Conservation (phyloP, 1,140 invertebrate species). For the Macrocentrus cingulum region DNA sequence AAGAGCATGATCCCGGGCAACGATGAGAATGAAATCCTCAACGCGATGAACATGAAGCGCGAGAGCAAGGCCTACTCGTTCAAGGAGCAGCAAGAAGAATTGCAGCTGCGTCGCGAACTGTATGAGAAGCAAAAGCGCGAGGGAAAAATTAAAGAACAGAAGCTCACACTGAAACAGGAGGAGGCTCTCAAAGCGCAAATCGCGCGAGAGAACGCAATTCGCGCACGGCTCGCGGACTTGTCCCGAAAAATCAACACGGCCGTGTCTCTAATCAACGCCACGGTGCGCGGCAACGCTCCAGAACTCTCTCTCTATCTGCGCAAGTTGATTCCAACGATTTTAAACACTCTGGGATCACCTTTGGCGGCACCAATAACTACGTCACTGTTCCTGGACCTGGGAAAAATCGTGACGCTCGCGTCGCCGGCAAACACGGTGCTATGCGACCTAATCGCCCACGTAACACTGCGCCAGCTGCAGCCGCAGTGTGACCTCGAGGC, state of each 20-base stretch:
- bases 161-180: slow-evolving; percentile 88
- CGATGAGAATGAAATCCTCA: slow-evolving; percentile 64
- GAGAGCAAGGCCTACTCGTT: slow-evolving; percentile 97
- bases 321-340: slow-evolving; percentile 64
- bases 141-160: slow-evolving; percentile 76
- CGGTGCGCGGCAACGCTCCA: slow-evolving; percentile 63
- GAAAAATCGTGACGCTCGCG: slow-evolving; percentile 57
- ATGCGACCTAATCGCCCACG: slow-evolving; percentile 66
- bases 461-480: slow-evolving; percentile 71
- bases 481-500: slow-evolving; percentile 78
- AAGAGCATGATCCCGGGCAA: slow-evolving; percentile 81
- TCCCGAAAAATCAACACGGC: slow-evolving; percentile 65
- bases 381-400: slow-evolving; percentile 65
- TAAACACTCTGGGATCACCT: slow-evolving; percentile 69
- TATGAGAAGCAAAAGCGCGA: slow-evolving; percentile 85
- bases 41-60: slow-evolving; percentile 86
- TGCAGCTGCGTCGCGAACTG: slow-evolving; percentile 87
- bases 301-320: slow-evolving; percentile 68
- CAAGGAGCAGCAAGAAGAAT: slow-evolving; percentile 94
- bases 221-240: slow-evolving; percentile 67
- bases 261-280: slow-evolving; percentile 67
- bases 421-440: slow-evolving; percentile 52
- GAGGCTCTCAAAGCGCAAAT: slow-evolving; percentile 86
- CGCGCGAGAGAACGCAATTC: slow-evolving; percentile 80
- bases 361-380: slow-evolving; percentile 68